A percentile compares a stretch with the other conserved stretches of the same genome.
Evolutionary conservation across 2,113 vertebrate genomes (phyloP).

Genomic region (Nymphicus hollandicus): DNA sequence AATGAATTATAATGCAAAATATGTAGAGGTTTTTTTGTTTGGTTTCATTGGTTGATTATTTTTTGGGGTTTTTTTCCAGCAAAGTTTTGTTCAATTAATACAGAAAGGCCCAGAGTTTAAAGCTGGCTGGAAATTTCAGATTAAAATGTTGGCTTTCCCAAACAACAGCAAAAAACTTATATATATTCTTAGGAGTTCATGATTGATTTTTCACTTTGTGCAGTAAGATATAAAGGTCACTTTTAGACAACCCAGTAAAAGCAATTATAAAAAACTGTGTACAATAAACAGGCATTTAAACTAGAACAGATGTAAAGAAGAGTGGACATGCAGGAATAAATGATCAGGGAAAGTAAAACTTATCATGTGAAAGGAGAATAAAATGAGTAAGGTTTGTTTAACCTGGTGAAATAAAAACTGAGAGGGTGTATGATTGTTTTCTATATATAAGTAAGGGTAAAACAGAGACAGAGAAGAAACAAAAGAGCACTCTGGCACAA

Average conservation of each 20-base stretch:
- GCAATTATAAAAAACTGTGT: not conserved
- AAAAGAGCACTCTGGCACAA: not conserved
- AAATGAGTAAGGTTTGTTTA: not conserved
- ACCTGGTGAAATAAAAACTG: not conserved
- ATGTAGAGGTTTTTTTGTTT: accelerated
- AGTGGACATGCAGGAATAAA: not conserved
- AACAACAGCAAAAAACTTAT: not conserved
- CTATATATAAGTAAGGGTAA: not conserved
- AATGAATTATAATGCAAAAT: not conserved
- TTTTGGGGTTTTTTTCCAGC: not conserved
- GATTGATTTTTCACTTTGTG: not conserved
- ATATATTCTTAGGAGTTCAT: not conserved
- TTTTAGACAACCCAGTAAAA: not conserved
- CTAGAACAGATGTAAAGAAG: not conserved
- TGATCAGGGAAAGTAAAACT: not conserved
- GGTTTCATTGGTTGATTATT: accelerated
- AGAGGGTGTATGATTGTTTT: not conserved
- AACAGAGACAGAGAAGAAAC: not conserved
- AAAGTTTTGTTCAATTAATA: not conserved
- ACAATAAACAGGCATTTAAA: not conserved
- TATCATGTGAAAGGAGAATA: not conserved
- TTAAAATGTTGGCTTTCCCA: not conserved
- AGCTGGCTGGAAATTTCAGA: not conserved
- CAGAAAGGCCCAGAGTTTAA: not conserved
- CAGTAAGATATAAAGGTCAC: not conserved